Conservation (phyloP, 2,113 vertebrate genomes). For the Prionailurus viverrinus region DNA sequence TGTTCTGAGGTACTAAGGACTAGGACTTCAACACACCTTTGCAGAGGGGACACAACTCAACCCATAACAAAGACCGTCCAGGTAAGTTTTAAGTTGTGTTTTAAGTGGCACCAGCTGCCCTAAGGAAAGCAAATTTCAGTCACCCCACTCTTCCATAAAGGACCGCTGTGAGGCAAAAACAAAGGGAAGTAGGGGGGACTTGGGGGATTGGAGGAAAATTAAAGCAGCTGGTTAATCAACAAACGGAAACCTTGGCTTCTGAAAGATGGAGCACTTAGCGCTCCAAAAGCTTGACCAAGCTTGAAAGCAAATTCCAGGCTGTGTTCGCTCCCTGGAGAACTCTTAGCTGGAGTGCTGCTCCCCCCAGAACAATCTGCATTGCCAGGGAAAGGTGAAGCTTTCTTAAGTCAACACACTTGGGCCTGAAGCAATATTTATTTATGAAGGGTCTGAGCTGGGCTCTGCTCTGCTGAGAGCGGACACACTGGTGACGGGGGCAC, state of each 20-base stretch:
- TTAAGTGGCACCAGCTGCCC: neutral
- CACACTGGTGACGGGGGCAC: neutral
- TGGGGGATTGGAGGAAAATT: neutral
- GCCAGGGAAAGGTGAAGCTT: neutral
- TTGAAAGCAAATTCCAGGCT: neutral
- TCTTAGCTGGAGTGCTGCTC: neutral
- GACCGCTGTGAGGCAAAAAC: neutral
- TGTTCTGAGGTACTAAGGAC: neutral
- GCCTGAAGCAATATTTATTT: neutral
- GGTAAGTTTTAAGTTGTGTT: neutral
- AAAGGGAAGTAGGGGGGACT: neutral
- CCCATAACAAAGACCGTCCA: neutral
- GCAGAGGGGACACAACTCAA: neutral
- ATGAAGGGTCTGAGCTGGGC: neutral
- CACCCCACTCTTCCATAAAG: neutral
- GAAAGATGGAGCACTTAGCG: neutral
- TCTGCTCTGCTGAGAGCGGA: neutral
- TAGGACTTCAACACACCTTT: neutral
- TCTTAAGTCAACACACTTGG: neutral
- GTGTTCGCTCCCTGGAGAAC: neutral
- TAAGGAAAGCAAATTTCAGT: conserved; percentile 20
- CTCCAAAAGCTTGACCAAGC: neutral
- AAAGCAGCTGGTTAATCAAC: conserved; percentile 4
- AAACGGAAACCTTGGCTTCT: neutral
- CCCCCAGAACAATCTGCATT: neutral